These are phyloP conservation scores for Eupithecia tripunctaria DNA, from an alignment of 2,888 invertebrate genomes.

Conservation along the genomic window DNA sequence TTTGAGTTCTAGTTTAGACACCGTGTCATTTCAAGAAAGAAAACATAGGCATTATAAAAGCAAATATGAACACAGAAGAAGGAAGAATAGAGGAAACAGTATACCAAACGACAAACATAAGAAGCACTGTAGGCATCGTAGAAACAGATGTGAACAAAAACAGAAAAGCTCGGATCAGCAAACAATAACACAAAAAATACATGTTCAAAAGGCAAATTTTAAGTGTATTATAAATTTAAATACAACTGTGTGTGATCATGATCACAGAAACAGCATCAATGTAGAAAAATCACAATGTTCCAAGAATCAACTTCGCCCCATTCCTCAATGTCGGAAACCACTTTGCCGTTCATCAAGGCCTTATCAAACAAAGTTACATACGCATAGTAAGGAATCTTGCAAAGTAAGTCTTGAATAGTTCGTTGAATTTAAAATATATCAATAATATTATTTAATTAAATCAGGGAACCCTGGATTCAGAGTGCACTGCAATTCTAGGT, in stretches of 20 bases:
- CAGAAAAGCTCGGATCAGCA: not conserved
- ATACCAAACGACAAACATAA: not conserved
- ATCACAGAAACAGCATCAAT: slow-evolving; percentile 21
- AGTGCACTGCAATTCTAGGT: not conserved
- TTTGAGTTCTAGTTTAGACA: slow-evolving; percentile 16
- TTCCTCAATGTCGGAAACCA: slow-evolving; percentile 24
- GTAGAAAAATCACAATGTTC: slow-evolving; percentile 5
- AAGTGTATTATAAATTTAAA: slow-evolving; percentile 41
- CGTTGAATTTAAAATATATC: not conserved
- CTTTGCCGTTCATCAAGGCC: slow-evolving; percentile 1
- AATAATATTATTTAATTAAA: not conserved
- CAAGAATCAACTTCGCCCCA: slow-evolving; percentile 1
- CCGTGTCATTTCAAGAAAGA: not conserved
- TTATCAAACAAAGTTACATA: not conserved
- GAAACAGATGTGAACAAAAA: slow-evolving; percentile 1
- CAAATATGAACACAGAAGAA: slow-evolving; percentile 23
- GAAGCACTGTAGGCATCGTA: not conserved
- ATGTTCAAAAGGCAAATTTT: slow-evolving; percentile 29
- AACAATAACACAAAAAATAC: slow-evolving; percentile 28
- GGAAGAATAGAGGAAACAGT: not conserved
- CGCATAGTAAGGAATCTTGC: slow-evolving; percentile 13
- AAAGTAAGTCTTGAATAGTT: slow-evolving; percentile 23
- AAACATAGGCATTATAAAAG: slow-evolving; percentile 23
- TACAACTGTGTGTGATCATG: slow-evolving; percentile 34
- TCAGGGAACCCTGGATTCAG: not conserved